Evolutionary conservation across 2,888 invertebrate genomes (phyloP).

Genomic region (Latrodectus elegans): DNA sequence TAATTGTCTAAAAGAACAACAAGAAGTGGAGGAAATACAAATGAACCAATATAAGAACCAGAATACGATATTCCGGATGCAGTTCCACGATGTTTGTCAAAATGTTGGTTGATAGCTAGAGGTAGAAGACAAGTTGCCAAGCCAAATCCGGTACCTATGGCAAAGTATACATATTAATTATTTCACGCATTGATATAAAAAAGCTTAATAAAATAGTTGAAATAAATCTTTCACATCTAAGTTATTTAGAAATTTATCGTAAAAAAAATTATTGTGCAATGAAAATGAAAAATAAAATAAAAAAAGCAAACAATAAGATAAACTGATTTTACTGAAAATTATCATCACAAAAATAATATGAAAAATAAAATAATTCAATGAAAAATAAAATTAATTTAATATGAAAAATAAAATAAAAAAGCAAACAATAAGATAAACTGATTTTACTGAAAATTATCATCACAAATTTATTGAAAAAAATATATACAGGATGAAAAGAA

Average conservation of each 20-base stretch:
- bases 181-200: background rate
- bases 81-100: conserved; percentile 63
- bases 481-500: too few relatives aligned
- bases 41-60: conserved; percentile 70
- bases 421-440: background rate
- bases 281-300: too few relatives aligned
- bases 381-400: too few relatives aligned
- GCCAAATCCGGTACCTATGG: conserved; percentile 69
- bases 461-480: background rate
- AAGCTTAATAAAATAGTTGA: background rate
- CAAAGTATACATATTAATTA: background rate
- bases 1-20: conserved; percentile 53
- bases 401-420: background rate
- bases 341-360: too few relatives aligned
- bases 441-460: background rate
- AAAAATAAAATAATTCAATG: too few relatives aligned
- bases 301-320: background rate
- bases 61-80: conserved; percentile 70
- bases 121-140: conserved; percentile 68
- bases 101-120: conserved; percentile 70
- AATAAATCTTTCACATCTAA: background rate
- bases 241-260: too few relatives aligned
- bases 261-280: background rate
- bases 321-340: background rate
- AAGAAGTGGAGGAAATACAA: conserved; percentile 68